Conservation (phyloP, 92 coral and sea anemone genomes). For the Plumapathes pennacea region DNA sequence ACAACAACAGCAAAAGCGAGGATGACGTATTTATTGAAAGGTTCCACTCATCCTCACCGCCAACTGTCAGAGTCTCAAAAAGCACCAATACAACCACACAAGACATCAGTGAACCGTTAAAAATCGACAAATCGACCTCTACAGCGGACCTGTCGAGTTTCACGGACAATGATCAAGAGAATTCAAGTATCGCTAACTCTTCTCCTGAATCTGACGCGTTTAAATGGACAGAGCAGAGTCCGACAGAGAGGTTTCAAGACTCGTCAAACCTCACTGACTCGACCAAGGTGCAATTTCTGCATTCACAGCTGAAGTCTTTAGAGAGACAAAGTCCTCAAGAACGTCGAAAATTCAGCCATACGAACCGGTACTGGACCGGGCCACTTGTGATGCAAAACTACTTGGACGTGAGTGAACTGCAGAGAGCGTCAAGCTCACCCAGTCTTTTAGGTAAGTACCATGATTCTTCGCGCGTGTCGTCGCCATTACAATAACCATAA, state of each 20-base stretch:
- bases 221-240: too few species aligned
- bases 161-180: slow-evolving; percentile 15
- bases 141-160: slow-evolving; percentile 60
- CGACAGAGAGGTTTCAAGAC: slow-evolving; percentile 5
- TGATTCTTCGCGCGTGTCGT: neutral
- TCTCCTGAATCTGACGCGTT: too few species aligned
- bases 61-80: slow-evolving; percentile 16
- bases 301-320: slow-evolving; percentile 52
- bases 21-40: slow-evolving; percentile 14
- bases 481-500: neutral
- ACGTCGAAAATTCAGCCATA: slow-evolving; percentile 70
- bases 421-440: slow-evolving; percentile 79
- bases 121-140: slow-evolving; percentile 70
- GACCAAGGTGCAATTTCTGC: slow-evolving; percentile 64
- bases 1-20: neutral
- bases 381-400: slow-evolving; percentile 28
- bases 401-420: slow-evolving; percentile 29
- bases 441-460: slow-evolving; percentile 62
- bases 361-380: slow-evolving; percentile 73
- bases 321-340: slow-evolving; percentile 62
- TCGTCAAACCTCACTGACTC: slow-evolving; percentile 73
- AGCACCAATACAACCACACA: slow-evolving; percentile 74
- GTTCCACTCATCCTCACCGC: neutral
- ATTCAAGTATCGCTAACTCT: too few species aligned
- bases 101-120: slow-evolving; percentile 20